phyloP scores from a whole-genome alignment of 2,888 invertebrate species.

The Parnassius mnemosyne region DNA sequence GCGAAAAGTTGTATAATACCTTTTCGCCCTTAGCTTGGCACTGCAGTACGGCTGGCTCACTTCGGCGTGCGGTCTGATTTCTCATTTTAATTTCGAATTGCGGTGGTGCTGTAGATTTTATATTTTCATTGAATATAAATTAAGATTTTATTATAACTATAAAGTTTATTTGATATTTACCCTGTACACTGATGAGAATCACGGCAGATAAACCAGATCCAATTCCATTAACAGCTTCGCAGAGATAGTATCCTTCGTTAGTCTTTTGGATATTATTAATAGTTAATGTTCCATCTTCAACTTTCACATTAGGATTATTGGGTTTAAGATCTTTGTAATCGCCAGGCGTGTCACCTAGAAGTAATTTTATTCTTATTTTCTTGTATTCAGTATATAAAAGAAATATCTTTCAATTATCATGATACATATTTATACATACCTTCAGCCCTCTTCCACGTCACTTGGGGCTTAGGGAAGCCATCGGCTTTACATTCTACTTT shows the following conservation, averaged over 20 bases:
- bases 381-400: neutral
- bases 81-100: constrained; percentile 95
- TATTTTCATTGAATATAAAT: neutral
- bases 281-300: constrained; percentile 95
- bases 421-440: constrained; percentile 77
- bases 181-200: constrained; percentile 95
- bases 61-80: constrained; percentile 94
- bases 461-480: constrained; percentile 96
- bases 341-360: constrained; percentile 91
- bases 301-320: constrained; percentile 93
- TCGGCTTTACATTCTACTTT: constrained; percentile 97
- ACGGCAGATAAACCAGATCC: constrained; percentile 97
- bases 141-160: neutral
- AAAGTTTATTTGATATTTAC: constrained; percentile 65
- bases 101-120: constrained; percentile 86
- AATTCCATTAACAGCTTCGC: constrained; percentile 97
- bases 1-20: constrained; percentile 40
- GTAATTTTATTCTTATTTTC: neutral
- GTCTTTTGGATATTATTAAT: constrained; percentile 95
- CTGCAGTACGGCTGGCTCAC: constrained; percentile 93
- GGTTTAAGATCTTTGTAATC: constrained; percentile 96
- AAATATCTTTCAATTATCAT: too few relatives aligned
- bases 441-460: constrained; percentile 97
- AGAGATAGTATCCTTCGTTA: constrained; percentile 96
- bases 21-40: constrained; percentile 97